phyloP scores from a whole-genome alignment of 2,113 vertebrate species.

The Butorides virescens region DNA sequence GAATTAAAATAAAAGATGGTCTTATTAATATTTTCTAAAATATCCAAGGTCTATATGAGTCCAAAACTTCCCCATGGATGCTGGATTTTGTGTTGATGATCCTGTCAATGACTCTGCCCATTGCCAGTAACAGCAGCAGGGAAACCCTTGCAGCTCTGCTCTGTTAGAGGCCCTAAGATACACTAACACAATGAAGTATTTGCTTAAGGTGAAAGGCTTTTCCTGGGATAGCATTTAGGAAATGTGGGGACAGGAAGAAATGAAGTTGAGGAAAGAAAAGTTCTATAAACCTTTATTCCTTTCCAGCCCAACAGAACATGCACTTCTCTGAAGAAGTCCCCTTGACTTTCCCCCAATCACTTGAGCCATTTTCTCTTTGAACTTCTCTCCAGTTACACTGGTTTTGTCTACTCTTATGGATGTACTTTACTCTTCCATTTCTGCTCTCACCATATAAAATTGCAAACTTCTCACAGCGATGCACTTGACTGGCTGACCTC shows the following conservation, averaged over 20 bases:
- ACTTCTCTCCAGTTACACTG: not conserved
- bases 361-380: not conserved
- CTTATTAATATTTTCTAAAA: not conserved
- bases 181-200: not conserved
- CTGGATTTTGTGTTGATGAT: not conserved
- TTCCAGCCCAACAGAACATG: not conserved
- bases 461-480: not conserved
- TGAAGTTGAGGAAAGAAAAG: not conserved
- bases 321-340: not conserved
- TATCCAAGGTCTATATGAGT: not conserved
- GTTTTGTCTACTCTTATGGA: not conserved
- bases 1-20: not conserved
- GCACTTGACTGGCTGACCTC: not conserved
- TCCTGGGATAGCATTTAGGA: not conserved
- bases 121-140: not conserved
- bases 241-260: not conserved
- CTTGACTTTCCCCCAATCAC: not conserved
- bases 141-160: not conserved
- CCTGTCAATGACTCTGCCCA: not conserved
- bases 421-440: not conserved
- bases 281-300: not conserved
- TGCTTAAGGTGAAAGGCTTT: not conserved
- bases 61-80: not conserved
- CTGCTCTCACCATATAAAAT: not conserved
- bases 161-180: not conserved